These are phyloP conservation scores for Drosophila arawakana DNA, from an alignment of 1,140 invertebrate species.

Conservation along the genomic window DNA sequence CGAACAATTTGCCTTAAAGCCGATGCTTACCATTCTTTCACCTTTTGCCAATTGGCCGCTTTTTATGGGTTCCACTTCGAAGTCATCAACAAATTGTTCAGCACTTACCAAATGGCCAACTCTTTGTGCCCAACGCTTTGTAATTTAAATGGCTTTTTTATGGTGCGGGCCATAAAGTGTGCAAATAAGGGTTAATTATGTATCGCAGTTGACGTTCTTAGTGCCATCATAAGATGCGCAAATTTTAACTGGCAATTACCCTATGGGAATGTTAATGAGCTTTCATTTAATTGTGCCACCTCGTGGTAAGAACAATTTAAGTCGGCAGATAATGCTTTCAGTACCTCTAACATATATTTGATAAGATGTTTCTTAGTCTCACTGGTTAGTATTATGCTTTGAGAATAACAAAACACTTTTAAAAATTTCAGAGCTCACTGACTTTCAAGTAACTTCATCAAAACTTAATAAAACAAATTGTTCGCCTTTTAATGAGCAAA, in stretches of 20 bases:
- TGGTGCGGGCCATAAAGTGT: slow-evolving; percentile 72
- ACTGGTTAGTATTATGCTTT: no score
- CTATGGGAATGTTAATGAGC: slow-evolving; percentile 61
- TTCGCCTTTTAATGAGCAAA: slow-evolving; percentile 8
- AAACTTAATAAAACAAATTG: not conserved
- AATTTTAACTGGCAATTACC: slow-evolving; percentile 66
- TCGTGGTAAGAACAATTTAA: not conserved
- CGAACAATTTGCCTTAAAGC: slow-evolving; percentile 53
- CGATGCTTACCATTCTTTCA: slow-evolving; percentile 44
- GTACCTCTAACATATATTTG: no score
- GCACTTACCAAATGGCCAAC: slow-evolving; percentile 52
- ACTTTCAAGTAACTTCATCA: no score
- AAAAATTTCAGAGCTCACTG: no score
- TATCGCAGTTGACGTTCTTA: slow-evolving; percentile 50
- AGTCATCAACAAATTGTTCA: slow-evolving; percentile 61
- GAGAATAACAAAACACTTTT: no score
- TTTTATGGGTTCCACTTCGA: slow-evolving; percentile 34
- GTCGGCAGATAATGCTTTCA: not conserved
- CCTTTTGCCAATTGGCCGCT: slow-evolving; percentile 38
- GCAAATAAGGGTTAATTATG: slow-evolving; percentile 83
- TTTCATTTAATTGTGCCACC: slow-evolving; percentile 2
- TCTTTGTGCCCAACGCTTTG: slow-evolving; percentile 40
- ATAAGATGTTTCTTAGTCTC: no score
- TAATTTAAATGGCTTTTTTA: slow-evolving; percentile 78
- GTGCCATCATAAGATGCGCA: slow-evolving; percentile 60